These are phyloP conservation scores for Thalassophryne amazonica DNA, from an alignment of 2,797 vertebrate genomes.

Conservation along the genomic window DNA sequence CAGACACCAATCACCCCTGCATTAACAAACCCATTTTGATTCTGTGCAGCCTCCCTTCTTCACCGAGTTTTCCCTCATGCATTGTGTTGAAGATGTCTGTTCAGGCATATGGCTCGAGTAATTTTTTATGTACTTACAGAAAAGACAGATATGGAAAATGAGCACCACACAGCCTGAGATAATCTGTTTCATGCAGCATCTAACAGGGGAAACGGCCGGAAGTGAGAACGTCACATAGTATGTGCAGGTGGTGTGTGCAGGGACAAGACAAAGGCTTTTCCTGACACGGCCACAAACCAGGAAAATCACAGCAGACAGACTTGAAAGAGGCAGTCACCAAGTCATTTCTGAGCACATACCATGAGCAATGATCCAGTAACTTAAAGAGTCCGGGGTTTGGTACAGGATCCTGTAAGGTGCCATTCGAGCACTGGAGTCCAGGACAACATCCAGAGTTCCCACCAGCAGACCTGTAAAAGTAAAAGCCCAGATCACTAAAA, in stretches of 20 bases:
- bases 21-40: too few species aligned
- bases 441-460: slow-evolving; percentile 93
- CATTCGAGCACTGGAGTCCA: slow-evolving; percentile 96
- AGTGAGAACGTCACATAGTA: slow-evolving; percentile 18
- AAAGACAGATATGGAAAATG: too few species aligned
- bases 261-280: slow-evolving; percentile 3
- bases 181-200: slow-evolving; percentile 48
- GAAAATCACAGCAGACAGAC: too few species aligned
- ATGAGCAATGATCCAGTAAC: slow-evolving; percentile 95
- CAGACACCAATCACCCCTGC: too few species aligned
- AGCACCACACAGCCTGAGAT: slow-evolving; percentile 51
- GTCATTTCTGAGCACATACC: slow-evolving; percentile 76
- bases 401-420: slow-evolving; percentile 96
- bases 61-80: too few species aligned
- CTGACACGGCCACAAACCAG: neutral
- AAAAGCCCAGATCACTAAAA: slow-evolving; percentile 12
- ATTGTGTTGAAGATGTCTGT: too few species aligned
- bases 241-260: neutral
- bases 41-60: too few species aligned
- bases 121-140: too few species aligned
- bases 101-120: too few species aligned
- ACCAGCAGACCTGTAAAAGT: slow-evolving; percentile 90
- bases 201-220: slow-evolving; percentile 38
- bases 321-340: too few species aligned
- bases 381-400: slow-evolving; percentile 93